Conservation (phyloP, 2,113 vertebrate genomes). For the Oreochromis aureus region DNA sequence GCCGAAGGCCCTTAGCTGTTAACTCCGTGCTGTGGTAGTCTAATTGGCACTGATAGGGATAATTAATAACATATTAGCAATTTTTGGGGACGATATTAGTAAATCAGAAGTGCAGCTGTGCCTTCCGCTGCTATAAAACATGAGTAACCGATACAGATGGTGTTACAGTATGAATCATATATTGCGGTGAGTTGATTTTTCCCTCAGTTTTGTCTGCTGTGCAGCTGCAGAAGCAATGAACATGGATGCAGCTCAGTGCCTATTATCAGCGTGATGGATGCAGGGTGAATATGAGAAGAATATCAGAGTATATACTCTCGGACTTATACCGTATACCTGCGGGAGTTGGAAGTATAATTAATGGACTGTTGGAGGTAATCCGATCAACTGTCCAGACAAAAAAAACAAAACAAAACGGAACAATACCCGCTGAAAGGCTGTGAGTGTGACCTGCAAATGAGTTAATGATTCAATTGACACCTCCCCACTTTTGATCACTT, state of each 20-base stretch:
- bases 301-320: not conserved
- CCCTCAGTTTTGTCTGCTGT: not conserved
- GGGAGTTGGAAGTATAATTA: not conserved
- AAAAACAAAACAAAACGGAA: not conserved
- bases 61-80: not conserved
- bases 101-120: not conserved
- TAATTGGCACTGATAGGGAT: not conserved
- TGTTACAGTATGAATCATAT: not conserved
- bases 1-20: not conserved
- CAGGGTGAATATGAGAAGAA: not conserved
- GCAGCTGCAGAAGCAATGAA: not conserved
- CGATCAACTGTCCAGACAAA: slow-evolving; percentile 9
- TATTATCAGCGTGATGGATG: not conserved
- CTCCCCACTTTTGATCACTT: slow-evolving; percentile 61
- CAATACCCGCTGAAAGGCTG: slow-evolving; percentile 1
- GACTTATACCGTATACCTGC: not conserved
- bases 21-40: not conserved
- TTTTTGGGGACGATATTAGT: not conserved
- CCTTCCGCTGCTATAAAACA: not conserved
- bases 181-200: no score
- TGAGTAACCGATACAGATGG: not conserved
- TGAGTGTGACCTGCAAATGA: slow-evolving; percentile 46
- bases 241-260: not conserved
- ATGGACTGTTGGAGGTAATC: not conserved
- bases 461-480: slow-evolving; percentile 70